These are phyloP conservation scores for Dryoscopus gambensis DNA, from an alignment of 2,113 vertebrate genomes.

Conservation along the genomic window DNA sequence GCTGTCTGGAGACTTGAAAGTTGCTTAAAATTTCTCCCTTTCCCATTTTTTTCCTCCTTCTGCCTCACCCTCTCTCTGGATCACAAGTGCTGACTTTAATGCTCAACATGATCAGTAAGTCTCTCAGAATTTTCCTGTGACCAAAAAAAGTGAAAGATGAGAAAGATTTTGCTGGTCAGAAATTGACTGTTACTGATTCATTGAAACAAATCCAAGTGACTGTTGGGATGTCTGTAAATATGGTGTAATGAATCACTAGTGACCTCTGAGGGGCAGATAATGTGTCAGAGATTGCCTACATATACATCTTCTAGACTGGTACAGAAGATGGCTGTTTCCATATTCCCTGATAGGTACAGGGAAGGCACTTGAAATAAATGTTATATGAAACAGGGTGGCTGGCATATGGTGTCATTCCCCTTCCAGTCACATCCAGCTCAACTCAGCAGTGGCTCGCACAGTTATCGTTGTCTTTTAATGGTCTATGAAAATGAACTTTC, in stretches of 20 bases:
- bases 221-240: background rate
- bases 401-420: background rate
- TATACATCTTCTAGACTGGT: background rate
- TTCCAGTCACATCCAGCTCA: background rate
- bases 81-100: background rate
- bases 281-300: background rate
- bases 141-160: background rate
- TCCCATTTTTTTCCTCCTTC: background rate
- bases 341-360: background rate
- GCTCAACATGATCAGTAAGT: background rate
- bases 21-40: background rate
- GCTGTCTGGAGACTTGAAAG: background rate
- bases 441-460: background rate
- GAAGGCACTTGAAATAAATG: background rate
- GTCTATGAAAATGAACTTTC: conserved; percentile 59
- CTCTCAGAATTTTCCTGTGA: background rate
- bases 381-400: background rate
- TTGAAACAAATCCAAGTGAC: background rate
- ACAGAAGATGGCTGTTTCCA: background rate
- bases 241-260: background rate
- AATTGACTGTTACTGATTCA: background rate
- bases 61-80: background rate
- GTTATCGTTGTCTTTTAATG: conserved; percentile 30
- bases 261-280: background rate
- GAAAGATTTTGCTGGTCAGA: background rate